Percentiles rank a stretch among this genome's conserved stretches.
phyloP scores from a whole-genome alignment of 2,113 vertebrate species.

The Solenodon paradoxus region DNA sequence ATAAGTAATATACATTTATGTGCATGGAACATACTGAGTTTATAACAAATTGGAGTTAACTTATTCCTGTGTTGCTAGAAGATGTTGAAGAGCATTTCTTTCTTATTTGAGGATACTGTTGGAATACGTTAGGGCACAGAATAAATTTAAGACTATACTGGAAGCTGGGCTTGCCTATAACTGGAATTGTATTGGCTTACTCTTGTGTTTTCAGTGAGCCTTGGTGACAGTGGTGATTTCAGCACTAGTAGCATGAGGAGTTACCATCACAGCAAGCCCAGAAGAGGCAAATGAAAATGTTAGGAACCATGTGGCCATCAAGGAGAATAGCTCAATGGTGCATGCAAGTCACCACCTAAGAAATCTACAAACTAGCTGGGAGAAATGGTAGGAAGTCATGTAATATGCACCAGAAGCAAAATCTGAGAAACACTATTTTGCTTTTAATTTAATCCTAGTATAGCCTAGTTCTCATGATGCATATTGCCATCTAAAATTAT shows the following conservation, averaged over 20 bases:
- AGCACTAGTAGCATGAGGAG: background rate
- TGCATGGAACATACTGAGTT: background rate
- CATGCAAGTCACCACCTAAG: background rate
- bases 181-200: background rate
- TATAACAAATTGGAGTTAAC: background rate
- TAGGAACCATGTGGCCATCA: background rate
- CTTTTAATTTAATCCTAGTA: background rate
- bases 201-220: background rate
- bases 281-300: background rate
- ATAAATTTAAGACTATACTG: background rate
- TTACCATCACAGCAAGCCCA: background rate
- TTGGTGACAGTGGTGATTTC: background rate
- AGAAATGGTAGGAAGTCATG: background rate
- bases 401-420: background rate
- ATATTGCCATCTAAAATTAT: background rate
- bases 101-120: background rate
- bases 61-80: background rate
- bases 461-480: background rate
- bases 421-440: background rate
- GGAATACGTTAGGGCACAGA: background rate
- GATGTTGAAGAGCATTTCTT: background rate
- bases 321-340: background rate
- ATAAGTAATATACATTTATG: background rate
- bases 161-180: background rate
- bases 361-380: background rate